Base-by-base conservation (phyloP, 2,888 invertebrate genomes). In the Mesorhabditis belari region DNA sequence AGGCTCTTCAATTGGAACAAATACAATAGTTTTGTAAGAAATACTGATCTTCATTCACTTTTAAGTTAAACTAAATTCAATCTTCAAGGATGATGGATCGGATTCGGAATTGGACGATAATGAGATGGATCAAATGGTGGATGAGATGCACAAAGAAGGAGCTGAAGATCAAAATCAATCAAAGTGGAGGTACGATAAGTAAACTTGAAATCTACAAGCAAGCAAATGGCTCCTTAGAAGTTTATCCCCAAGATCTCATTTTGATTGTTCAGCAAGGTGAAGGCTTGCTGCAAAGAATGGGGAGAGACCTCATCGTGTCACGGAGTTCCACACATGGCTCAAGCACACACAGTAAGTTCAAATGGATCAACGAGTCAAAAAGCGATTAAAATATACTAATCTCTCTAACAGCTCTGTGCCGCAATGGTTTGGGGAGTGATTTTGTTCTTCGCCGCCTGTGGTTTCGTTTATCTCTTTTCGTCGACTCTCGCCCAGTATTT, bases 311-410 rank as follows among this genome's bases (percentile, higher is more conserved):
- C 70, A 0, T 65, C 68, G n/a, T 67, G 70, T 35, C 74, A 74
- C 49, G 74, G 70, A 27, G 59, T 74, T 28, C 70, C 72, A 9
- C 74, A 74, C 49, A 70, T 73, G 70, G 69, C 73, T 3, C 66
- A 68, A 51, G 70, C 70, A 3, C 62, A 64, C 24, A 68, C 67
- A 0, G 55, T 64, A 27, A n/a, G 12, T 2, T 9, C 44, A 35
- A n/a, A n/a, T n/a, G n/a, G n/a, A n/a, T n/a, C n/a, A n/a, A n/a
- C n/a, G n/a, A n/a, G n/a, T n/a, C n/a, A n/a, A n/a, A n/a, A n/a
- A n/a, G n/a, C n/a, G n/a, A 9, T 9, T 2, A 9, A n/a, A 9
- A 35, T 35, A 35, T 9, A 35, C 12, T 35, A 35, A 9, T n/a
- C 12, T 35, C 44, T n/a, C 1, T 35, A 60, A 53, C 55, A 63